Percentiles rank a stretch among this genome's conserved stretches.
These are phyloP conservation scores for Hemithea aestivaria DNA, from an alignment of 2,888 invertebrate species.

Conservation along the genomic window DNA sequence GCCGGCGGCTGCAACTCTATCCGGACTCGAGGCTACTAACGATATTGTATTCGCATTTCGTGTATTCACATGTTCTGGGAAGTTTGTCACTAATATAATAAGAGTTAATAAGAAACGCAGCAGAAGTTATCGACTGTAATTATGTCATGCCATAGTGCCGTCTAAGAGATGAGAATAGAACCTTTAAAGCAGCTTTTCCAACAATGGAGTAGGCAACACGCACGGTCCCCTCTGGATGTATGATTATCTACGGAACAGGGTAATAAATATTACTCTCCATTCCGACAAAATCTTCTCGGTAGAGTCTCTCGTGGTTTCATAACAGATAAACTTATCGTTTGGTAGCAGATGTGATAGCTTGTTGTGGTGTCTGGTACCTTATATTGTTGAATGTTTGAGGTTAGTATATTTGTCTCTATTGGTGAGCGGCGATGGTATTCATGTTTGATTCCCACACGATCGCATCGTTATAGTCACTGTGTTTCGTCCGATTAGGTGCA, in stretches of 20 bases:
- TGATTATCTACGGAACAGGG: constrained; percentile 78
- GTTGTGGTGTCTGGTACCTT: constrained; percentile 16
- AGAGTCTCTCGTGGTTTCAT: constrained; percentile 18
- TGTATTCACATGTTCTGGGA: constrained; percentile 76
- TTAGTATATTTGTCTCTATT: constrained; percentile 4
- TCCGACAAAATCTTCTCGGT: constrained; percentile 38
- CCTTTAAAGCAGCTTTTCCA: constrained; percentile 79
- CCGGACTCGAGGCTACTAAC: constrained; percentile 65
- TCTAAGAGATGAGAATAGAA: constrained; percentile 77
- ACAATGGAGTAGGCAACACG: constrained; percentile 78
- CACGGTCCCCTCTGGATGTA: constrained; percentile 72
- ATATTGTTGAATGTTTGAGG: constrained; percentile 11
- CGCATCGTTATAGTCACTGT: constrained; percentile 3
- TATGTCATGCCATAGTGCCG: constrained; percentile 78
- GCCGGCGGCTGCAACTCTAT: constrained; percentile 57
- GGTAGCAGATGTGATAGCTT: constrained; percentile 22
- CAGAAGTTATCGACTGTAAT: constrained; percentile 77
- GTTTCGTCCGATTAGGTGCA: not conserved
- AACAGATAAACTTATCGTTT: constrained; percentile 13
- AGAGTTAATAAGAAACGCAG: constrained; percentile 77
- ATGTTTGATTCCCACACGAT: constrained; percentile 7
- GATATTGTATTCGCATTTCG: constrained; percentile 57
- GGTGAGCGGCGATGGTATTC: constrained; percentile 10
- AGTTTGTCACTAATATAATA: constrained; percentile 60
- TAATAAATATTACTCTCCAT: constrained; percentile 70